Evolutionary conservation across 2,888 invertebrate species (phyloP).

Genomic region (Scaptomyza tumidula): DNA sequence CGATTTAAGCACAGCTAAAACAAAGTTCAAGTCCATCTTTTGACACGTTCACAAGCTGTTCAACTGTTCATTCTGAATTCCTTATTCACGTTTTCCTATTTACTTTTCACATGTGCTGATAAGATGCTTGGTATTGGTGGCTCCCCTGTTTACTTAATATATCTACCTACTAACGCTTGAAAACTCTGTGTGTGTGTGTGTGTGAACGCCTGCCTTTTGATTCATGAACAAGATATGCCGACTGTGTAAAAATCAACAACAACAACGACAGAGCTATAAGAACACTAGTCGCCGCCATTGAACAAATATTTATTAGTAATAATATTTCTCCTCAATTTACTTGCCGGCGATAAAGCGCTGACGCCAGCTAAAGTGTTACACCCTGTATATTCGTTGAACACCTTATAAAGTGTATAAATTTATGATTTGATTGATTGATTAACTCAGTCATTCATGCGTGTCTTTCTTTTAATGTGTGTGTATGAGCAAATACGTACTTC

Average conservation of each 20-base stretch:
- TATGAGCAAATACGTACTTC: not conserved
- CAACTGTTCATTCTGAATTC: conserved; percentile 24
- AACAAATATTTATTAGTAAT: conserved; percentile 67
- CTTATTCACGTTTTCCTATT: conserved; percentile 43
- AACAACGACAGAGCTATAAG: conserved; percentile 9
- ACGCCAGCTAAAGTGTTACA: conserved; percentile 46
- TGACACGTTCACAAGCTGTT: conserved; percentile 1
- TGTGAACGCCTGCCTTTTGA: conserved; percentile 32
- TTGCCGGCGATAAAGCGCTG: conserved; percentile 53
- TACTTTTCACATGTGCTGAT: conserved; percentile 66
- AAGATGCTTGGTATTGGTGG: conserved; percentile 37
- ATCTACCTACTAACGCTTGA: conserved; percentile 15
- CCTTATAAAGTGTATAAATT: not conserved
- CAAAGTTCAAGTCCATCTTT: conserved; percentile 63
- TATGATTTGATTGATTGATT: not conserved
- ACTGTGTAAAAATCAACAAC: conserved; percentile 14
- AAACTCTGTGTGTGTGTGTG: conserved; percentile 20
- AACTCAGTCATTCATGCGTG: not conserved
- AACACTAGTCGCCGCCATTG: conserved; percentile 50
- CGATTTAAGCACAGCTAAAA: conserved; percentile 14
- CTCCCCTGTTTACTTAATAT: conserved; percentile 45
- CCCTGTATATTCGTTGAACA: not conserved
- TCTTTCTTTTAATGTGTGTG: not conserved
- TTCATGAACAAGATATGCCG: conserved; percentile 48
- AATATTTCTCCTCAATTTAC: conserved; percentile 47